Evolutionary conservation across 2,113 vertebrate species (phyloP), one percentile per base, ranked within the genome.

Genomic region (Perca fluviatilis): DNA sequence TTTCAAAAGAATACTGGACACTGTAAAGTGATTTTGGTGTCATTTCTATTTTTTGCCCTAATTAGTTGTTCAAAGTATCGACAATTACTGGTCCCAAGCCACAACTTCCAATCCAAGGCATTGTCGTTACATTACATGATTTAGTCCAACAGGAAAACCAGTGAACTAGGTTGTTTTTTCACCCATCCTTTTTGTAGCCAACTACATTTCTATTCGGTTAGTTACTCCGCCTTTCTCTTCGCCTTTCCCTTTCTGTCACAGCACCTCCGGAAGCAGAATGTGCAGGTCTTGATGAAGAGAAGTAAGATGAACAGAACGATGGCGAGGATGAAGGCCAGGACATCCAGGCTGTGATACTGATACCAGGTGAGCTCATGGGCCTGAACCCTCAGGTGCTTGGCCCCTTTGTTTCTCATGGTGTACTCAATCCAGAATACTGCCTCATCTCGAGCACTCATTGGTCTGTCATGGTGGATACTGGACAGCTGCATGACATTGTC

Each of bases 341-440:
- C 95, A 62, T 98, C 97, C 89, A 99, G 84, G 74, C 94, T 94
- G 91, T 95, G 96, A 84, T 98, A 98, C 89, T 99, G 97, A 90
- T 96, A 96, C 97, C 97, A 98, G 64, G 95, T 96, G 75, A 98
- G 96, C 6, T 97, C 25, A 10, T 98, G 96, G 51, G 97, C 91
- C 2, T 96, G 96, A 57, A 96, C 94, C 54, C 96, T 89, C 78
- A 98, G 76, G 87, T 98, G 97, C 57, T 97, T 95, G 33, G 97
- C 95, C 23, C 97, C 97, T 83, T 97, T 97, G 91, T 98, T 95
- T 27, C 96, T 96, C 95, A 99, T 97, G 14, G 97, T 96, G 90
- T 95, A 98, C 91, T 98, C 97, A 0, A 97, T 95, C 98, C 97
- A 99, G 93, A 97, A 99, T 62, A 98, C 94, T 0, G 97, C 96